Evolutionary conservation across 1,140 invertebrate species (phyloP).

Genomic region (Neocloeon triangulifer): DNA sequence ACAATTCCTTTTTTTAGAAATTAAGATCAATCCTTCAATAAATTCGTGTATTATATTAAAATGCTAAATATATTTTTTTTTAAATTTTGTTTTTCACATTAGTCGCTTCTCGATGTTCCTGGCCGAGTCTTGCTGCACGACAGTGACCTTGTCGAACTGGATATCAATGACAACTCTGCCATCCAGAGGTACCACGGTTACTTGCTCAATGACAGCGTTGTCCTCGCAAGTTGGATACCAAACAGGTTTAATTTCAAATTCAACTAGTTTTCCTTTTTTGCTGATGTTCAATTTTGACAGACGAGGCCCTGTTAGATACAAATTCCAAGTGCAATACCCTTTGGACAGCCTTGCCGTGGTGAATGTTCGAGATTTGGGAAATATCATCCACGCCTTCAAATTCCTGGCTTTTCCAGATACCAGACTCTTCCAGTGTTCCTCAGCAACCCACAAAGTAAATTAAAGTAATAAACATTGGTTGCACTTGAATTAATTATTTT

Average conservation of each 20-base stretch:
- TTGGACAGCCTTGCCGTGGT: constrained; percentile 82
- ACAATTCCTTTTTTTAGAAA: background rate
- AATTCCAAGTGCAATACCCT: constrained; percentile 76
- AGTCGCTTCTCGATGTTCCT: constrained; percentile 50
- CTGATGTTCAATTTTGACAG: constrained; percentile 21
- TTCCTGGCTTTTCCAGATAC: constrained; percentile 84
- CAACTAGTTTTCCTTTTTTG: constrained; percentile 11
- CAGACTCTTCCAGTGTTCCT: constrained; percentile 77
- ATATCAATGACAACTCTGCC: constrained; percentile 62
- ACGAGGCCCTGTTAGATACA: constrained; percentile 61
- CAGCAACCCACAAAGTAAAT: constrained; percentile 18
- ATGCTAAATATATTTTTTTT: constrained; percentile 2
- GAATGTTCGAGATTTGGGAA: constrained; percentile 79
- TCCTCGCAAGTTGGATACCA: constrained; percentile 50
- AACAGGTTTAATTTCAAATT: constrained; percentile 23
- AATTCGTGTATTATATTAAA: background rate
- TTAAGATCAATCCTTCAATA: background rate
- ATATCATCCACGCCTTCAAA: constrained; percentile 82
- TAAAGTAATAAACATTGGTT: no score
- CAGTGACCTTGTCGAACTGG: constrained; percentile 75
- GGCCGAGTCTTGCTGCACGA: constrained; percentile 61
- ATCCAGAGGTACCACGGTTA: constrained; percentile 79
- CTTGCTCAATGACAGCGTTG: constrained; percentile 69
- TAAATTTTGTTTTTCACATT: constrained; percentile 2
- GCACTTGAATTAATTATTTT: constrained; percentile 9